These are phyloP conservation scores for Pangasius larnaudii DNA, from an alignment of 2,797 vertebrate genomes.

Conservation along the genomic window DNA sequence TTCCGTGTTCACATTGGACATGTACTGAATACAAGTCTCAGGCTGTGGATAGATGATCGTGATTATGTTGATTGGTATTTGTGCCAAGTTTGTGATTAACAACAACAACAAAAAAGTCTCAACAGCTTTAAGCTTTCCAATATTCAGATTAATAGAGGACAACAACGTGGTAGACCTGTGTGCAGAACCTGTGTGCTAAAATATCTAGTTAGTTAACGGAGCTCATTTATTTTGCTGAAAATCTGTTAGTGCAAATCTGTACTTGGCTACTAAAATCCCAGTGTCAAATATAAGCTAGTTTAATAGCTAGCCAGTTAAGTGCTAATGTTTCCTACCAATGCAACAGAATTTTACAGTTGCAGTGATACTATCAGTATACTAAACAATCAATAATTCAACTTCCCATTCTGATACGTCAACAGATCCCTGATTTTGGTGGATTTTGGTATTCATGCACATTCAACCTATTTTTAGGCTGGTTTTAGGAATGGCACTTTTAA, in stretches of 20 bases:
- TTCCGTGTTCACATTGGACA: neutral
- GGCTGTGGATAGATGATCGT: neutral
- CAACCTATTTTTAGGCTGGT: neutral
- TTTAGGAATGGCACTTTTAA: neutral
- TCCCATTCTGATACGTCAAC: neutral
- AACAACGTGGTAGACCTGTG: neutral
- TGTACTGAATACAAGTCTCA: neutral
- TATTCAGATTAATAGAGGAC: neutral
- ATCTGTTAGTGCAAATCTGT: no score
- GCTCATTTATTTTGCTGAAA: neutral
- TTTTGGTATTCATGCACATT: no score
- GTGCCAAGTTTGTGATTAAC: neutral
- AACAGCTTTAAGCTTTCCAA: neutral
- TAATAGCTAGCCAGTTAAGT: neutral
- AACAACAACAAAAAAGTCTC: neutral
- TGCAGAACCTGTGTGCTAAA: neutral
- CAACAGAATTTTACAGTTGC: no score
- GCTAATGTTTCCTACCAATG: neutral
- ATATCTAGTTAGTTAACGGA: neutral
- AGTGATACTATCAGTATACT: no score
- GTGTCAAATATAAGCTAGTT: neutral
- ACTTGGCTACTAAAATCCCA: neutral
- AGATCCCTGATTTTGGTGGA: neutral
- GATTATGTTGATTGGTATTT: neutral
- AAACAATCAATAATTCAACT: neutral